Evolutionary conservation across 2,888 invertebrate species (phyloP).

Genomic region (Plemyria rubiginata): DNA sequence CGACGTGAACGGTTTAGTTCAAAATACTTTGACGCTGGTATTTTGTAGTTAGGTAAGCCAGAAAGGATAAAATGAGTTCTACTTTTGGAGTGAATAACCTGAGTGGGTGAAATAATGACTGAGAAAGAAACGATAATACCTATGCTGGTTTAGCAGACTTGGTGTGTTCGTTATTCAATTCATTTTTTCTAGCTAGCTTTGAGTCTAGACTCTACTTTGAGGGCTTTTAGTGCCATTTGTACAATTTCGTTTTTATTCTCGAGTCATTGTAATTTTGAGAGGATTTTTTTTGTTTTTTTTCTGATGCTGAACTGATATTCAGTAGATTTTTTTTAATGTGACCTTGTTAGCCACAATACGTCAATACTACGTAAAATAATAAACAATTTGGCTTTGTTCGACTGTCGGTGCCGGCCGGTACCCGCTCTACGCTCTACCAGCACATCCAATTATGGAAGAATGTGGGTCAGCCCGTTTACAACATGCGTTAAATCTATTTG

Average conservation of each 20-base stretch:
- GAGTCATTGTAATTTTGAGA: too few species aligned
- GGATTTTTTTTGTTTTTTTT: too few species aligned
- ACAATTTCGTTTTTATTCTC: too few species aligned
- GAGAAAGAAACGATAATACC: constrained; percentile 3
- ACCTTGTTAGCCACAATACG: constrained; percentile 38
- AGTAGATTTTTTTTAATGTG: neutral
- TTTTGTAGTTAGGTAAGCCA: neutral
- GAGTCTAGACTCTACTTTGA: too few species aligned
- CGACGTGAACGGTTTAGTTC: too few species aligned
- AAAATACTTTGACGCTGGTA: neutral
- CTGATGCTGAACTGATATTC: too few species aligned
- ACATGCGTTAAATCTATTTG: constrained; percentile 38
- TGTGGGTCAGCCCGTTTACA: constrained; percentile 48
- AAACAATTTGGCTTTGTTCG: constrained; percentile 17
- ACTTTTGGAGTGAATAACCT: constrained; percentile 11
- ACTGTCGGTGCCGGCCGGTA: constrained; percentile 36
- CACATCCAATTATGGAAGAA: constrained; percentile 44
- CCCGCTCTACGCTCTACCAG: constrained; percentile 16
- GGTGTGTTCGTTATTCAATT: constrained; percentile 2
- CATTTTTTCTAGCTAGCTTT: neutral
- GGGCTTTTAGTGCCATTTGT: too few species aligned
- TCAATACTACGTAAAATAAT: constrained; percentile 34
- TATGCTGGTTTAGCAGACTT: neutral
- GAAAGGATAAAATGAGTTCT: neutral
- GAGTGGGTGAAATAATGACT: constrained; percentile 6